Percentiles rank a stretch among this genome's conserved stretches.
These are phyloP conservation scores for Ophion obscuratus DNA, from an alignment of 2,888 invertebrate species.

Conservation along the genomic window DNA sequence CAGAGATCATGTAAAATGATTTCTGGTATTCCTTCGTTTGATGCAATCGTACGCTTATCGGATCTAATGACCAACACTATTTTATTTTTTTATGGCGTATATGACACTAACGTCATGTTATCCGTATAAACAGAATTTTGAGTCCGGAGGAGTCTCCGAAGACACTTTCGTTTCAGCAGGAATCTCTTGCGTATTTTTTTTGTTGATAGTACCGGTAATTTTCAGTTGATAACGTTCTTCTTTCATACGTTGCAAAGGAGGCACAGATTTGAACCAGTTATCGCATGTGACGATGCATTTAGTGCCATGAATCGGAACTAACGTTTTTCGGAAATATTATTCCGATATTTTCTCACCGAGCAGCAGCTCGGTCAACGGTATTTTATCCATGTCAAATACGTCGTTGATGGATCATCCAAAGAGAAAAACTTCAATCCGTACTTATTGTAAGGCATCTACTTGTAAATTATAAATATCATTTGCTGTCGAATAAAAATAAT, in stretches of 20 bases:
- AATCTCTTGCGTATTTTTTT: constrained; percentile 4
- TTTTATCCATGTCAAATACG: constrained; percentile 72
- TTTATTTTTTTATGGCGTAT: constrained; percentile 10
- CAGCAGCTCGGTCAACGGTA: constrained; percentile 2
- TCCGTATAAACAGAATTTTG: not conserved
- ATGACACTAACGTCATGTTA: not conserved
- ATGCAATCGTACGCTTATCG: not conserved
- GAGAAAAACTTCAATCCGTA: constrained; percentile 79
- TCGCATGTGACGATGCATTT: not conserved
- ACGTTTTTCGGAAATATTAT: constrained; percentile 35
- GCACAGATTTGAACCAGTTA: constrained; percentile 49
- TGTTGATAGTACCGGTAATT: not conserved
- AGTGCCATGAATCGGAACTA: constrained; percentile 42
- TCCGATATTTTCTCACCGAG: constrained; percentile 35
- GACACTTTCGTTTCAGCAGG: not conserved
- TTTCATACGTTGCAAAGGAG: constrained; percentile 63
- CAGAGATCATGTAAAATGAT: constrained; percentile 46
- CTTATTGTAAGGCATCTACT: constrained; percentile 61
- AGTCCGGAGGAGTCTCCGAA: not conserved
- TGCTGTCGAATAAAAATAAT: too few relatives aligned
- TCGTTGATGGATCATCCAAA: constrained; percentile 77
- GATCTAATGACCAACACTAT: not conserved
- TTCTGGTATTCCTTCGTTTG: constrained; percentile 62
- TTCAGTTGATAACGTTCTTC: constrained; percentile 39
- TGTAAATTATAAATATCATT: too few relatives aligned